Evolutionary conservation across 2,797 vertebrate species (phyloP), one percentile per base, ranked within the genome.

Genomic region (Rhynchonycteris naso): DNA sequence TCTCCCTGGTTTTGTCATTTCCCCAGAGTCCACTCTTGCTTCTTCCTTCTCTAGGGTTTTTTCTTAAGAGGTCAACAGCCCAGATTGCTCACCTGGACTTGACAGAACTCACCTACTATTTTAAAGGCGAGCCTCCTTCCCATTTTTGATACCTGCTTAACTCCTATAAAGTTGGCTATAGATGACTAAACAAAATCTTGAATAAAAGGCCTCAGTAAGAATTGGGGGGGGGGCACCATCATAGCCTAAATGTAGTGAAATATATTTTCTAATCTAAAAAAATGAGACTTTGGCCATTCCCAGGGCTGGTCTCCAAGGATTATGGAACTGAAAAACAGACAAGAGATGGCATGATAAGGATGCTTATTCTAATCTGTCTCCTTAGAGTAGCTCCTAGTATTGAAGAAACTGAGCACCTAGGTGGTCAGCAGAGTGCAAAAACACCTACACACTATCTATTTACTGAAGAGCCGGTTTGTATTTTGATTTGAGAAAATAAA

Each of bases 241-340:
- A 52, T 81, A 71, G 88, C 59, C 83, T 50, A 84, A 90, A 88
- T 35, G 47, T 13, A 86, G 75, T 58, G 28, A 88, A 61, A 24
- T 56, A 50, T 54, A 12, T 66, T 28, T 85, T 95, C 88, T 80
- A 78, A 75, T 84, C 65, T 88, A 84, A 54, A 87, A 58, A 63
- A 87, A 38, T 33, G 47, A 91, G 72, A 56, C 15, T 30, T 18
- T 56, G 26, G 38, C 22, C 47, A 80, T 59, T 43, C 21, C 74
- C 61, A 33, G 21, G 9, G 30, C 21, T 69, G n/a, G 50, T 56
- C 63, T 83, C 12, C 61, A 81, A 30, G 28, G 22, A 52, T 33
- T 74, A 9, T 3, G 66, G 65, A 88, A 80, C 54, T 16, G 28
- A 85, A 30, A 50, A 12, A 19, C 43, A 10, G 26, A 65, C 58